Evolutionary conservation across 2,113 vertebrate species (phyloP), one percentile per base, ranked within the genome.

Genomic region (Labeo rohita): DNA sequence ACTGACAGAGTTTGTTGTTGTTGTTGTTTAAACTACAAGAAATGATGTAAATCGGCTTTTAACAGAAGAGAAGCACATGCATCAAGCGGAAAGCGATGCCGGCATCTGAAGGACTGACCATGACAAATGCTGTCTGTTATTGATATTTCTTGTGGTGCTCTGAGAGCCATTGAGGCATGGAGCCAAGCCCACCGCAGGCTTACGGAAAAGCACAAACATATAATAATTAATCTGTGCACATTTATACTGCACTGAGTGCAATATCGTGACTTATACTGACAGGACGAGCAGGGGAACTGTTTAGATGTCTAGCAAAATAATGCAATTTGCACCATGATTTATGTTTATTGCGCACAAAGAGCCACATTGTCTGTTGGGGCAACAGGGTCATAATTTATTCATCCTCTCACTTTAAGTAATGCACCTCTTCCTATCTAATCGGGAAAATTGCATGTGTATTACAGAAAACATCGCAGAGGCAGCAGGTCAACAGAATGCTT

Each of bases 171-270:
- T 0, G 49, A 76, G 50, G 75, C 47, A 56, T 0, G 8, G 15
- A 7, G 75, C 75, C 75, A 78, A 78, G 39, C 39, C 75, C 50
- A 78, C 75, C 49, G 28, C 75, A 78, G 75, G 50, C 50, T 78
- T 54, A 78, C 50, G 50, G 75, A 78, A 56, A 78, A 36, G 8
- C 6, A 70, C 15, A 70, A 70, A 68, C 80, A 70, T 52, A 52
- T 83, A 83, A 70, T 49, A 84, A 73, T 84, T 15, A 45, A 84
- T 73, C 68, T 45, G 18, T 59, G 68, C 81, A 43, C 68, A 84
- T 84, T 84, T 52, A 70, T 83, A 12, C 63, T 8, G 15, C 39
- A 80, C 10, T 15, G 56, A 61, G 78, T 16, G 21, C 63, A 68
- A 16, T 36, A n/a, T 45, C 8, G 23, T 68, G 61, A 79, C 78